Conservation (phyloP, 2,113 vertebrate species). For the Hippopotamus amphibius region DNA sequence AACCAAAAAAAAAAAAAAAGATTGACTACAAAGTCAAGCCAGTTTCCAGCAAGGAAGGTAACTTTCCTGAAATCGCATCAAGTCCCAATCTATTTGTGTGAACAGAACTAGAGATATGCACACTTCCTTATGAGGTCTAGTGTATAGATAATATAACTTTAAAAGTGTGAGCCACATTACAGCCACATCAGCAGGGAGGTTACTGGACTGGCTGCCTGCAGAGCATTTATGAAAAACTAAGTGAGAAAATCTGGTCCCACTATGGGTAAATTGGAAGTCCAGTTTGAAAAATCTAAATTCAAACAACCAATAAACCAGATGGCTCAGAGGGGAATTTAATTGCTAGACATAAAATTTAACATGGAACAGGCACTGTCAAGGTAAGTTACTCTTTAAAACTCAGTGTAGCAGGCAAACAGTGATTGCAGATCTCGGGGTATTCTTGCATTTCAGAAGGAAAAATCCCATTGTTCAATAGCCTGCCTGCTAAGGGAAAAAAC, state of each 20-base stretch:
- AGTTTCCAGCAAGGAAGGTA: not conserved
- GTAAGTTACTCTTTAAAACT: slow-evolving; percentile 80
- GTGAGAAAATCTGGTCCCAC: slow-evolving; percentile 78
- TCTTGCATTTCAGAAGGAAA: slow-evolving; percentile 29
- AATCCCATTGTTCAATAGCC: not conserved
- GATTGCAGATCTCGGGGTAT: slow-evolving; percentile 71
- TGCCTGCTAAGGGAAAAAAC: not conserved
- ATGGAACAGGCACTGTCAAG: slow-evolving; percentile 78
- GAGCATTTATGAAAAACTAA: slow-evolving; percentile 69
- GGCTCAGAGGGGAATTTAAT: slow-evolving; percentile 82
- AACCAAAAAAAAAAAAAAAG: not conserved
- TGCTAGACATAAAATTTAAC: slow-evolving; percentile 86
- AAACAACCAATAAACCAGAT: slow-evolving; percentile 84
- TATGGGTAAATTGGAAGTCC: slow-evolving; percentile 80
- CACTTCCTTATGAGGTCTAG: not conserved
- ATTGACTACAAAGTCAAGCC: slow-evolving; percentile 16
- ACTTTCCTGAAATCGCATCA: not conserved
- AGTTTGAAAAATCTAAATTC: slow-evolving; percentile 83
- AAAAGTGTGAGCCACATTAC: not conserved
- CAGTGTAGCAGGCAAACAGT: slow-evolving; percentile 65
- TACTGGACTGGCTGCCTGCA: slow-evolving; percentile 67
- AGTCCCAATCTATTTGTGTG: not conserved
- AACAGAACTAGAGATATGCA: not conserved
- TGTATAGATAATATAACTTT: not conserved
- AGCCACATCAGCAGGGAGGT: slow-evolving; percentile 60